Conservation (phyloP, 2,797 vertebrate genomes). For the Oreonectes daqikongensis region DNA sequence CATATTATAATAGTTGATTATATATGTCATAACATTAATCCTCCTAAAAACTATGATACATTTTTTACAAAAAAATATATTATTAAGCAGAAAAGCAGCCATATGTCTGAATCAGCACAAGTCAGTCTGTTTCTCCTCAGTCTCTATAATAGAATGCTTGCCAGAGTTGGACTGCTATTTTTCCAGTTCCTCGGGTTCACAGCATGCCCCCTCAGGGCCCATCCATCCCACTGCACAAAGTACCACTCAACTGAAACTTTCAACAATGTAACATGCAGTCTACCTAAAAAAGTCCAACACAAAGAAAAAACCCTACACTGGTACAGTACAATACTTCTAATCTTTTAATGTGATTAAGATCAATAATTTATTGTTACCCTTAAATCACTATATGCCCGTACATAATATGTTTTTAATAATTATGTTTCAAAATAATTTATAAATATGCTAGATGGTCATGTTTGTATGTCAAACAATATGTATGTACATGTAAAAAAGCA, state of each 20-base stretch:
- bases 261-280: not conserved
- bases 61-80: too few species aligned
- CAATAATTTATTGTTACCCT: too few species aligned
- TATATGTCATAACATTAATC: too few species aligned
- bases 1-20: not conserved
- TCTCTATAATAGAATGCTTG: conserved; percentile 61
- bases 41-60: not conserved
- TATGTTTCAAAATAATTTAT: too few species aligned
- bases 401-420: too few species aligned
- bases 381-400: too few species aligned
- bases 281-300: conserved; percentile 3
- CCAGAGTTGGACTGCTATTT: conserved; percentile 62
- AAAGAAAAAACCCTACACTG: not conserved
- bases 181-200: conserved; percentile 46
- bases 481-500: too few species aligned
- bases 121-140: conserved; percentile 54
- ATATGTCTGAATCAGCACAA: conserved; percentile 50
- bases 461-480: too few species aligned
- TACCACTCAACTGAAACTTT: conserved; percentile 29
- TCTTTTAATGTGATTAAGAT: not conserved
- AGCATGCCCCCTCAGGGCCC: conserved; percentile 40
- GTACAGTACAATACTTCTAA: not conserved
- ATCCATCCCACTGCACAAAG: conserved; percentile 32
- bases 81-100: conserved; percentile 54
- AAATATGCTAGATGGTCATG: too few species aligned